phyloP scores from a whole-genome alignment of 2,888 invertebrate species.

The Ennomos erosarius region DNA sequence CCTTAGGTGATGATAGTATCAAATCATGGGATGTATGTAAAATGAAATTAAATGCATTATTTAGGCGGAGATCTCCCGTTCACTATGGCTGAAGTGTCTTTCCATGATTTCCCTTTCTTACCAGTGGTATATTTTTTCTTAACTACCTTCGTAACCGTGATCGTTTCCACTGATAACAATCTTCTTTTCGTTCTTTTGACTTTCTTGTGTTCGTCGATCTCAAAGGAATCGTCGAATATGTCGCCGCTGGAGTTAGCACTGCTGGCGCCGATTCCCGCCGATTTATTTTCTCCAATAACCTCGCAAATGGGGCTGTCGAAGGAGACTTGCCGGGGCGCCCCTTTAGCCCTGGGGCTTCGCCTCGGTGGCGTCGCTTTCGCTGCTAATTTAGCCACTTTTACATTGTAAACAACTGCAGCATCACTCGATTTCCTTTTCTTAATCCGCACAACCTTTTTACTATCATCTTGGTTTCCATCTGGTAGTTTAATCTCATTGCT shows the following conservation, averaged over 20 bases:
- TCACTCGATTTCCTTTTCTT: conserved; percentile 66
- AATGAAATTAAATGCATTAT: conserved; percentile 27
- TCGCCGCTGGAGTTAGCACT: conserved; percentile 68
- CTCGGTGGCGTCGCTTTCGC: conserved; percentile 73
- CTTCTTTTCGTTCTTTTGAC: conserved; percentile 62
- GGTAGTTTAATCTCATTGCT: conserved; percentile 62
- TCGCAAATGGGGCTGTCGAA: conserved; percentile 73
- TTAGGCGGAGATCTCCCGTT: conserved; percentile 73
- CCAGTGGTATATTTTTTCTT: conserved; percentile 65
- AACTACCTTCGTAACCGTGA: conserved; percentile 67
- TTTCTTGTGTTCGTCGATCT: conserved; percentile 62
- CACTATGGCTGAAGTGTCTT: conserved; percentile 64
- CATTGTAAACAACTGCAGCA: conserved; percentile 59
- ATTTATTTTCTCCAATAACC: conserved; percentile 58
- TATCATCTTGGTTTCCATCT: conserved; percentile 39
- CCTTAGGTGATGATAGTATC: too few species aligned
- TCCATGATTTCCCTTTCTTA: conserved; percentile 70
- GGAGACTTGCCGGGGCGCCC: conserved; percentile 55
- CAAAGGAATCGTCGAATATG: conserved; percentile 77
- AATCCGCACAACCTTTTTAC: conserved; percentile 42
- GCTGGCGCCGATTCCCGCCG: conserved; percentile 40
- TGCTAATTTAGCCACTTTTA: conserved; percentile 65
- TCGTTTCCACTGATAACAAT: conserved; percentile 64
- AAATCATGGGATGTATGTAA: too few species aligned
- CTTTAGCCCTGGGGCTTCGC: conserved; percentile 47